Base-by-base conservation (phyloP, 2,113 vertebrate species). In the Sylvietta virens region DNA sequence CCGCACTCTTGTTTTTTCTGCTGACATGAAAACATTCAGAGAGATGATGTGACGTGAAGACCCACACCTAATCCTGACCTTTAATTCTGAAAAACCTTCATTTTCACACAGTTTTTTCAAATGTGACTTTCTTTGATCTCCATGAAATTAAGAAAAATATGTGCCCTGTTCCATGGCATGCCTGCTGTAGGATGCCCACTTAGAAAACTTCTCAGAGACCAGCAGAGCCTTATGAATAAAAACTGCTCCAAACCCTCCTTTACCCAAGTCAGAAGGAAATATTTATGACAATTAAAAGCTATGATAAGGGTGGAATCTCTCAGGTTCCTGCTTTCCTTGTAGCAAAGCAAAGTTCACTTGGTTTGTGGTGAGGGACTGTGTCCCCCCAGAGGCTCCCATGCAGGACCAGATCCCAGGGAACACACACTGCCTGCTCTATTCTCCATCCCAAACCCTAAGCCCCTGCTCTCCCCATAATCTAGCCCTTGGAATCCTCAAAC, bases 21-120 rank as follows among this genome's bases (percentile, higher is more conserved):
- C 92, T 79, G 90, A 91, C 94, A 92, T 39, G 76, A 95, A 96
- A 96, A 95, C 78, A 95, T 71, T 86, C 3, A 1, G 88, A 78
- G 53, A 69, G 42, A 88, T 42, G 39, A 56, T 4, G 2, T 67
- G 77, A 94, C 7, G 11, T 23, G 24, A 86, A 90, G 81, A 73
- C 51, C 66, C 83, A 81, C 48, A 80, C 40, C 60, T 84, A 88
- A 92, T 71, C 48, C 28, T 83, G 27, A 62, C 60, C 74, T 84
- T 87, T 74, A 64, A 92, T 85, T 88, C 7, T 60, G 40, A 70
- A 88, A 88, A 92, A 84, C 47, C 33, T 93, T 88, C 58, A 84
- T 79, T 90, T 88, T 82, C 48, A 81, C 64, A 35, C 45, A n/a
- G 17, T n/a, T 88, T 92, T 92, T 92, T 86, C 77, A 92, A 62